Evolutionary conservation across 2,113 vertebrate species (phyloP).

Genomic region (Gasterosteus nipponicus): DNA sequence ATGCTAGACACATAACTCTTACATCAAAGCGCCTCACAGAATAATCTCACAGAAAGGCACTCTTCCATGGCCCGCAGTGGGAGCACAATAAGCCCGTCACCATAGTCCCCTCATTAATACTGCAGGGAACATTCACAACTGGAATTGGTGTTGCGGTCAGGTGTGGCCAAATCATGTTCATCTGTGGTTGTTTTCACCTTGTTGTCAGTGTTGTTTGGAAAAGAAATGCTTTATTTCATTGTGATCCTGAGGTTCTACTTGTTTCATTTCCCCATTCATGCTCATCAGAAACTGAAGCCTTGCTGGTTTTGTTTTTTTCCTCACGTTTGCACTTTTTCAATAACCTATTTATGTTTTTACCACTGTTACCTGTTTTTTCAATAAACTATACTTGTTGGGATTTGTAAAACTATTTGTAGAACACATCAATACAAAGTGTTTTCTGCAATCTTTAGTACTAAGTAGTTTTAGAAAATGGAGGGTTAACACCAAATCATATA

Average conservation of each 20-base stretch:
- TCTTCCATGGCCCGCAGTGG: slow-evolving; percentile 18
- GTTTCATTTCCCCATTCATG: slow-evolving; percentile 38
- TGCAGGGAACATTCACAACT: slow-evolving; percentile 62
- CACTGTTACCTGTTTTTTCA: neutral
- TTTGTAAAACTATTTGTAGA: neutral
- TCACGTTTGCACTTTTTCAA: slow-evolving; percentile 14
- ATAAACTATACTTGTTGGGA: slow-evolving; percentile 5
- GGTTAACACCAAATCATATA: neutral
- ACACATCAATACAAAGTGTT: neutral
- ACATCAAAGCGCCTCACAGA: slow-evolving; percentile 23
- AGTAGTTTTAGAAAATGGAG: slow-evolving; percentile 10
- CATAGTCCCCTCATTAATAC: slow-evolving; percentile 44
- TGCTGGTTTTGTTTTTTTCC: slow-evolving; percentile 22
- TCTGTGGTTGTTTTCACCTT: slow-evolving; percentile 60
- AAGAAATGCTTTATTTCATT: slow-evolving; percentile 27
- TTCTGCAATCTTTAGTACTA: slow-evolving; percentile 1
- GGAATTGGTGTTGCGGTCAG: slow-evolving; percentile 76
- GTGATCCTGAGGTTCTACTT: slow-evolving; percentile 6
- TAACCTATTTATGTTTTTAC: neutral
- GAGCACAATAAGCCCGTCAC: slow-evolving; percentile 28
- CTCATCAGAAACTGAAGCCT: slow-evolving; percentile 36
- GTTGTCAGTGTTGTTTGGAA: slow-evolving; percentile 37
- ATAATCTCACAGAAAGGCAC: slow-evolving; percentile 37
- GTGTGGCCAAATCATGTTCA: slow-evolving; percentile 65
- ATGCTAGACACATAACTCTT: slow-evolving; percentile 38